phyloP scores from a whole-genome alignment of 2,888 invertebrate genomes.

The Uropetala carovei region DNA sequence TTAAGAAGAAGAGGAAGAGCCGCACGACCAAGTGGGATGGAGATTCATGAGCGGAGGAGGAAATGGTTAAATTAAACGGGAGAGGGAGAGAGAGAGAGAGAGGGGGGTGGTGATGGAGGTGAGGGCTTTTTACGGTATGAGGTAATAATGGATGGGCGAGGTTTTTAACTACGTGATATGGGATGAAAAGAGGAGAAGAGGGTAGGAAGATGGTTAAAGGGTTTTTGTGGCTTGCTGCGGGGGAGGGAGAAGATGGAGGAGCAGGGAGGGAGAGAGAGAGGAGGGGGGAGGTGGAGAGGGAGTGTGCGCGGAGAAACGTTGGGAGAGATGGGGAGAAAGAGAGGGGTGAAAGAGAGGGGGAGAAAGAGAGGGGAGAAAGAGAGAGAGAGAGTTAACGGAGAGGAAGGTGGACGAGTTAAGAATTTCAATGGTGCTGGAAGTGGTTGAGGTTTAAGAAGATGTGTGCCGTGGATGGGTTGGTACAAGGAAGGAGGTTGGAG shows the following conservation, averaged over 20 bases:
- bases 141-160: constrained; percentile 11
- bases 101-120: no score
- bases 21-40: neutral
- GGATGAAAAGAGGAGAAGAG: neutral
- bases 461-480: neutral
- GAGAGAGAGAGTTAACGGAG: no score
- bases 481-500: neutral
- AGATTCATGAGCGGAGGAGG: neutral
- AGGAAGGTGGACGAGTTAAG: neutral
- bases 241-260: neutral
- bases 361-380: no score
- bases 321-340: no score
- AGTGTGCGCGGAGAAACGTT: no score
- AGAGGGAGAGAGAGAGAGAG: neutral
- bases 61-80: neutral
- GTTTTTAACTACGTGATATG: constrained; percentile 16
- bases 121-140: constrained; percentile 6
- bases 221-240: neutral
- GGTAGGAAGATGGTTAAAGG: neutral
- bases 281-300: no score
- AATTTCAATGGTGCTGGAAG: neutral
- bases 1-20: neutral
- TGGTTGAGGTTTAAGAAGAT: neutral
- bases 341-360: no score
- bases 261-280: neutral